A percentile compares a stretch with the other conserved stretches of the same genome.
Conservation (phyloP, 2,113 vertebrate genomes). For the Tretioscincus oriximinensis region DNA sequence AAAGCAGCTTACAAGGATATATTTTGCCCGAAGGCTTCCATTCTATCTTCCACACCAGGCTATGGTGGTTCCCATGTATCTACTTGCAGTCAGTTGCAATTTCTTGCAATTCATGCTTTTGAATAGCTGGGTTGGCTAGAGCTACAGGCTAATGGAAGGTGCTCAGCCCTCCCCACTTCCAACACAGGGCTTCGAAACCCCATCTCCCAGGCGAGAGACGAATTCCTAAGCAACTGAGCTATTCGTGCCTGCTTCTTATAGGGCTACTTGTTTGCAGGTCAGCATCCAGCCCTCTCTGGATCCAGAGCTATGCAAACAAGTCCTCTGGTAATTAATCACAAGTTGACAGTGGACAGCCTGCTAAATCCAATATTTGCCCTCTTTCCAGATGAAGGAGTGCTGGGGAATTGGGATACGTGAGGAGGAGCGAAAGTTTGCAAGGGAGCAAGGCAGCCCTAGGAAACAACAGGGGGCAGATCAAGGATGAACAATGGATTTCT, state of each 20-base stretch:
- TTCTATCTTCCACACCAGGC: no score
- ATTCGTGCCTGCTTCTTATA: not conserved
- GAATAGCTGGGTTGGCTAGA: no score
- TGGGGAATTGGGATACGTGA: not conserved
- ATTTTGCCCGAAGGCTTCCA: no score
- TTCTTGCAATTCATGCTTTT: no score
- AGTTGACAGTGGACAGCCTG: not conserved
- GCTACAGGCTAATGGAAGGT: no score
- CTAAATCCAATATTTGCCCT: not conserved
- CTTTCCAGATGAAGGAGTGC: not conserved
- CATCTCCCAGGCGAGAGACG: no score
- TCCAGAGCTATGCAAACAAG: slow-evolving; percentile 23
- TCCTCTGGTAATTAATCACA: not conserved
- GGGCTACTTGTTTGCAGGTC: not conserved
- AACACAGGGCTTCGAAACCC: no score
- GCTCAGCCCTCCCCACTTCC: no score
- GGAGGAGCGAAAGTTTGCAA: not conserved
- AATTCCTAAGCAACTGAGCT: no score
- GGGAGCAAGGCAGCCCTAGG: not conserved
- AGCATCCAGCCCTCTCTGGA: not conserved
- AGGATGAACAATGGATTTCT: not conserved
- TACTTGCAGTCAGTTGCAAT: no score
- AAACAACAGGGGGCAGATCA: not conserved
- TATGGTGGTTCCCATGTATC: no score
- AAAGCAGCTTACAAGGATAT: no score